Evolutionary conservation across 2,113 vertebrate species (phyloP).

Genomic region (Nesogale talazaci): DNA sequence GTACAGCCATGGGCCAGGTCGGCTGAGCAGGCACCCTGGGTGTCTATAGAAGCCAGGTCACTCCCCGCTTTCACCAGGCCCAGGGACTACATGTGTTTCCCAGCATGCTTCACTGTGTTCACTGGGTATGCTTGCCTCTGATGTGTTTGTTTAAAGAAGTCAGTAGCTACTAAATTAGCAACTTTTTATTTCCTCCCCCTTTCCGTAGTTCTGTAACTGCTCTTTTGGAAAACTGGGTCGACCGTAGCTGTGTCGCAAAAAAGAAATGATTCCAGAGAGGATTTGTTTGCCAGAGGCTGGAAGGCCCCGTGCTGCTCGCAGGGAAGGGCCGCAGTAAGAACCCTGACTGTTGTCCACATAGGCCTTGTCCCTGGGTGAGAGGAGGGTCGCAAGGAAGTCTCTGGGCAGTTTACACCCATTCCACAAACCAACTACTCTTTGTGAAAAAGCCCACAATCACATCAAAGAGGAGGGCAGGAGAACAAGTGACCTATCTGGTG

Average conservation of each 20-base stretch:
- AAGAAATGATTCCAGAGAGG: neutral
- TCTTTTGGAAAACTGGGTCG: slow-evolving; percentile 60
- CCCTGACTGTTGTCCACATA: neutral
- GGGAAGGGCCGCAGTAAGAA: neutral
- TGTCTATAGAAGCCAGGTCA: neutral
- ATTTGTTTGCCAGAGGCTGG: neutral
- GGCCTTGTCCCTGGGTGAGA: rapidly evolving
- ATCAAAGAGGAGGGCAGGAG: neutral
- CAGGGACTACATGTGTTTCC: neutral
- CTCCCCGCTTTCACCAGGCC: neutral
- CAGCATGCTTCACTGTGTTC: neutral
- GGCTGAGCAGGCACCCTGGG: rapidly evolving
- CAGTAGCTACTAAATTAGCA: slow-evolving; percentile 64
- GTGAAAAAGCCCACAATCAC: too few species aligned
- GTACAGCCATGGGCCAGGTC: too few species aligned
- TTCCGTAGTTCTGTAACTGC: slow-evolving; percentile 47
- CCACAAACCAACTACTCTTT: neutral
- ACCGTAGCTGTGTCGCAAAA: neutral
- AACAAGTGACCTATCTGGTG: rapidly evolving
- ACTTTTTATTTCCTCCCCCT: slow-evolving; percentile 28
- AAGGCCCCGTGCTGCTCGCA: neutral
- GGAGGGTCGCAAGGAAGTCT: neutral
- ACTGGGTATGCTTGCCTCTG: neutral
- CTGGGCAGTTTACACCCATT: neutral
- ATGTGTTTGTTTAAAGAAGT: slow-evolving; percentile 63